Conservation (phyloP, 2,113 vertebrate species). For the Trematocara nigrifrons region DNA sequence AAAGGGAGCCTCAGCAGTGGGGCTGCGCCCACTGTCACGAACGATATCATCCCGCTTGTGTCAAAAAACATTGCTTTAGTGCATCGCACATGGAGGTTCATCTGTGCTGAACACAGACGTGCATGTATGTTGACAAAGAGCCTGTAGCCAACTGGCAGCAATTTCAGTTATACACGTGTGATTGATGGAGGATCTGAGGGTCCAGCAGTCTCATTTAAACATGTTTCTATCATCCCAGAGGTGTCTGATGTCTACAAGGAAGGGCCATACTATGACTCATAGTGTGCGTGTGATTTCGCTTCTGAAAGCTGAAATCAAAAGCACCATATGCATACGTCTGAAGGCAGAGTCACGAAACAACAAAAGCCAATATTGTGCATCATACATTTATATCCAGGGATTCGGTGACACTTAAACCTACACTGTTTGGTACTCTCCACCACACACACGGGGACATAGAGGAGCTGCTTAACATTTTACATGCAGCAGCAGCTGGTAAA, state of each 20-base stretch:
- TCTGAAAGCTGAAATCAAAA: not conserved
- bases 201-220: not conserved
- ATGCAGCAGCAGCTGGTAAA: not conserved
- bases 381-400: not conserved
- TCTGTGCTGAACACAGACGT: not conserved
- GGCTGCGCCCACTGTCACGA: slow-evolving; percentile 26
- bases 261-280: not conserved
- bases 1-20: slow-evolving; percentile 34
- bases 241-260: not conserved
- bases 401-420: not conserved
- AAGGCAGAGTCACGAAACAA: not conserved
- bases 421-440: not conserved
- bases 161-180: not conserved
- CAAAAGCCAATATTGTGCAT: not conserved
- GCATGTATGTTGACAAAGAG: not conserved
- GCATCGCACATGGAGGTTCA: not conserved
- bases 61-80: not conserved
- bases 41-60: not conserved
- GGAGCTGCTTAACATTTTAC: not conserved
- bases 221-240: not conserved
- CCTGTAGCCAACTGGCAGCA: not conserved
- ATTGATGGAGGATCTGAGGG: not conserved
- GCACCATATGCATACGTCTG: not conserved
- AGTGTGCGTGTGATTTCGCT: not conserved
- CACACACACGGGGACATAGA: not conserved